Conservation (phyloP, 2,888 invertebrate genomes). For the Nemapogon koenigi region DNA sequence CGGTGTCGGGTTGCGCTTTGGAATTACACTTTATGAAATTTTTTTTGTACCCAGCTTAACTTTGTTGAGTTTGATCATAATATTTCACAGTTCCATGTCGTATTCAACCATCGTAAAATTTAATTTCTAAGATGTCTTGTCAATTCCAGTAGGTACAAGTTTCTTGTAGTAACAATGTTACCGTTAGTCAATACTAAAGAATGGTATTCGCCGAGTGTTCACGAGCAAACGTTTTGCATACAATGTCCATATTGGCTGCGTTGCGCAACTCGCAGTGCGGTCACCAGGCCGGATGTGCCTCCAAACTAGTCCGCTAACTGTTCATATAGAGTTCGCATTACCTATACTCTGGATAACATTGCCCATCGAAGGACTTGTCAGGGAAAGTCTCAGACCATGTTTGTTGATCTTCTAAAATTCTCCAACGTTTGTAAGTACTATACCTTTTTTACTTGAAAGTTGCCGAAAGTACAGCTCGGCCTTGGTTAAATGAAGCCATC, state of each 20-base stretch:
- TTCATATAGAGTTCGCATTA: no score
- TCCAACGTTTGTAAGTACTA: no score
- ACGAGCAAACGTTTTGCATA: slow-evolving; percentile 46
- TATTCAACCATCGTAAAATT: no score
- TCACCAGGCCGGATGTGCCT: slow-evolving; percentile 52
- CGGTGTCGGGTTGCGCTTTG: slow-evolving; percentile 12
- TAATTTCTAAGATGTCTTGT: no score
- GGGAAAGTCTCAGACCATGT: no score
- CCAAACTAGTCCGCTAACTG: neutral
- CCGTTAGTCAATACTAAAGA: slow-evolving; percentile 22
- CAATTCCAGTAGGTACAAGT: no score
- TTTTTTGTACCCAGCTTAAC: slow-evolving; percentile 4
- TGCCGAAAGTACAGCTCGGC: slow-evolving; percentile 2
- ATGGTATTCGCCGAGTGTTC: slow-evolving; percentile 42
- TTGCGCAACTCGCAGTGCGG: slow-evolving; percentile 47
- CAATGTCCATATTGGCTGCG: slow-evolving; percentile 49
- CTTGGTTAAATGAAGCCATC: slow-evolving; percentile 4
- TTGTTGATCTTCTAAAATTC: no score
- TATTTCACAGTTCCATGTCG: no score
- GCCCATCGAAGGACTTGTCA: no score
- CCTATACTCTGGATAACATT: no score
- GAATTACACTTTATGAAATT: slow-evolving; percentile 7
- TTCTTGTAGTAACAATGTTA: slow-evolving; percentile 17
- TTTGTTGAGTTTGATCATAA: slow-evolving; percentile 1
- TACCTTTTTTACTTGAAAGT: no score